A percentile compares a stretch with the other conserved stretches of the same genome.
Conservation (phyloP, 2,113 vertebrate species). For the Ceuthmochares aereus region DNA sequence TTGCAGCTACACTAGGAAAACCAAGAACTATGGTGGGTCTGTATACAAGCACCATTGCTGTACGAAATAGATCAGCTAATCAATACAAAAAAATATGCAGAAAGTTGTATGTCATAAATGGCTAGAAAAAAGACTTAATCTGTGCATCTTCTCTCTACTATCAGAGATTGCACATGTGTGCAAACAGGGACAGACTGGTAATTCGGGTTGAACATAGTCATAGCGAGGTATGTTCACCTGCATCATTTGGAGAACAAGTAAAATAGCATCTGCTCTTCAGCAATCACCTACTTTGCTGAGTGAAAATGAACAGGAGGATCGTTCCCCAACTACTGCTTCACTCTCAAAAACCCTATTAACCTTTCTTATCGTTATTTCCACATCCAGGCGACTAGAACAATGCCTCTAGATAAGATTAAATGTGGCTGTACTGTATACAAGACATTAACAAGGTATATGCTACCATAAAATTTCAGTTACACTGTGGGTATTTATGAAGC, state of each 20-base stretch:
- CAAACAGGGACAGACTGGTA: no score
- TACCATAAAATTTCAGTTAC: not conserved
- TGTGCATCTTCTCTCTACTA: not conserved
- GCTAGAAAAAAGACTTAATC: not conserved
- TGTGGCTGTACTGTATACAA: not conserved
- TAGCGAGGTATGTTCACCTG: not conserved
- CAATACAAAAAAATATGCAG: not conserved
- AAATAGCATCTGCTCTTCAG: not conserved
- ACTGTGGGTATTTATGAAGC: not conserved
- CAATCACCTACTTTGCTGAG: not conserved
- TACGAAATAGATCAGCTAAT: not conserved
- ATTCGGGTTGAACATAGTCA: not conserved
- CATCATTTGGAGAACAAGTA: fast-evolving
- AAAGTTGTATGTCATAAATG: not conserved
- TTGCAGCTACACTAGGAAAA: not conserved
- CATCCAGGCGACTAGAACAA: not conserved
- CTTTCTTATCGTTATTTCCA: not conserved
- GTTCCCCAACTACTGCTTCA: not conserved
- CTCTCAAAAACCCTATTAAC: not conserved
- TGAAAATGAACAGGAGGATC: fast-evolving
- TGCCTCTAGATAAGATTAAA: not conserved
- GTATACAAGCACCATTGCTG: fast-evolving
- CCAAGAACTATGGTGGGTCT: not conserved
- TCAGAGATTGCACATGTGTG: fast-evolving
- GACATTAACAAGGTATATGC: not conserved